phyloP scores from a whole-genome alignment of 2,888 invertebrate genomes.

The Clivina fossor region DNA sequence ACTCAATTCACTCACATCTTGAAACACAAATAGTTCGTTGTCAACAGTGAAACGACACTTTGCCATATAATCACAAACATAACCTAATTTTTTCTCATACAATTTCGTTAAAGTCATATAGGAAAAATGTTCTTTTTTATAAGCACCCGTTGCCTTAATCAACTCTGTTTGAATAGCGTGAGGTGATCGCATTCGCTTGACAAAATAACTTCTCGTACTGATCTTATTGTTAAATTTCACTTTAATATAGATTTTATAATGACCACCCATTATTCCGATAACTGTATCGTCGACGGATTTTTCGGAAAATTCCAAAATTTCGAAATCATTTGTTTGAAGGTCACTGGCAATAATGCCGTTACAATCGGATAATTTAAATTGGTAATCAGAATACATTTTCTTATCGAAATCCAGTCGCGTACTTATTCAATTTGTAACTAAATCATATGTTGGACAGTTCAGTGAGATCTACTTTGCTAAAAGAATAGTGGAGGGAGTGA shows the following conservation, averaged over 20 bases:
- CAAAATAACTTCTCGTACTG: constrained; percentile 10
- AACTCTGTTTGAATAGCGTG: constrained; percentile 13
- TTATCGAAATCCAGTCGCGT: not conserved
- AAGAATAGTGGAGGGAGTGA: too few relatives aligned
- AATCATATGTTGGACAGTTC: too few relatives aligned
- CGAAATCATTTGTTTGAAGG: constrained; percentile 34
- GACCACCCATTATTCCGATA: constrained; percentile 31
- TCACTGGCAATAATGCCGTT: constrained; percentile 28
- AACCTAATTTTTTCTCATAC: constrained; percentile 25
- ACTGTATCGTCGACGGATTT: constrained; percentile 28
- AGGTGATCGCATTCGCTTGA: constrained; percentile 18
- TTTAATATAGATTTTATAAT: constrained; percentile 16
- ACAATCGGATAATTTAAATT: constrained; percentile 25
- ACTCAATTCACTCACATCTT: constrained; percentile 47
- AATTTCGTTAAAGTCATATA: constrained; percentile 29
- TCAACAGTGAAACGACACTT: constrained; percentile 48
- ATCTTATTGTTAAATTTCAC: constrained; percentile 13
- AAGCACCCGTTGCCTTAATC: constrained; percentile 25
- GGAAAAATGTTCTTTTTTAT: constrained; percentile 33
- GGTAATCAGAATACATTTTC: constrained; percentile 10
- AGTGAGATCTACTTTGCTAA: too few relatives aligned
- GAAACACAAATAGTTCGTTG: constrained; percentile 49
- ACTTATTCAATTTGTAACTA: too few relatives aligned
- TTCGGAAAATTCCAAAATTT: constrained; percentile 36
- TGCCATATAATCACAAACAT: constrained; percentile 42